Base-by-base conservation (phyloP, 53 echinoderm and acorn worm species). In the Actinopyga echinites region DNA sequence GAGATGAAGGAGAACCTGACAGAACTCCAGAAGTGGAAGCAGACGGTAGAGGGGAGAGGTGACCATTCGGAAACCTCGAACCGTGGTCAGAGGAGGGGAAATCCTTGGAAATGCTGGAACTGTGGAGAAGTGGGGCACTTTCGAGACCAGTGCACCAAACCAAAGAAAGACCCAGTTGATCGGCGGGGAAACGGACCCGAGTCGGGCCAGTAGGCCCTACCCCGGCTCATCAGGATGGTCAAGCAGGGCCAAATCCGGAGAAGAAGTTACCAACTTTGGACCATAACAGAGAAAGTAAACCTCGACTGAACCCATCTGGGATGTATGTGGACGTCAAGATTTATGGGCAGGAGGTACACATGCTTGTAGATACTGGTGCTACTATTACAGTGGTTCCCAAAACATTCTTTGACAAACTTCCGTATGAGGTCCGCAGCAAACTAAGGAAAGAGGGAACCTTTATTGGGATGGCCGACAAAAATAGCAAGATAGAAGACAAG, bases 1-100 rank as follows among this genome's bases (percentile, higher is more conserved):
- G 66, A 65, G 32, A 65, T 65, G 66, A 65, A 65, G 24, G 64
- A 64, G 33, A 65, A 65, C 17, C 19, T 65, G 66, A 31, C 28
- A 32, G 35, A 65, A 31, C 20, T 65, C 5, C 66, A 65, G 33
- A 65, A 29, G 22, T 65, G 66, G 66, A 32, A 65, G 17, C 35
- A 30, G 30, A 31, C 66, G 8, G 24, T 65, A 28, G 66, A 65
- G 15, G 15, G 30, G 29, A 65, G 8, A 31, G 19, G 25, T 31
- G 66, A 58, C 3, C 58, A 9, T 21, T 21, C 58, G 21, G 25
- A 21, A 4, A 58, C 58, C 21, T 25, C 58, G 3, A 21, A 4
- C 21, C 5, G 10, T 22, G n/a, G n/a, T 58, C 58, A 25, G 25
- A 58, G 5, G 10, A 25, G 25, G 25, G n/a, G 58, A 25, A 58